Evolutionary conservation across 2,888 invertebrate genomes (phyloP).

Genomic region (Amaurobius ferox): DNA sequence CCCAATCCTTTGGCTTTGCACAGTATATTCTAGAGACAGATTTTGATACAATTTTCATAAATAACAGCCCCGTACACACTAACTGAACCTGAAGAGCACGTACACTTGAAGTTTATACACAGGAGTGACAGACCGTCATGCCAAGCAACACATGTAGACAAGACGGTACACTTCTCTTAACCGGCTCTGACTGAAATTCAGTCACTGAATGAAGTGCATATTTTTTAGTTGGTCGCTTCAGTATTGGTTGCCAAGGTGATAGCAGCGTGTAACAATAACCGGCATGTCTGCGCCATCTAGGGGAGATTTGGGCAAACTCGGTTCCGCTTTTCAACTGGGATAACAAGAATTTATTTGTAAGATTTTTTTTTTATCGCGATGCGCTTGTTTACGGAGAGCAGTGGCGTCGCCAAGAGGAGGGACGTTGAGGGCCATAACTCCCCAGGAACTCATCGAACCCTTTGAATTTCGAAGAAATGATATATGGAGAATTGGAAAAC

Average conservation of each 20-base stretch:
- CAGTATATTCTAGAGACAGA: too few relatives aligned
- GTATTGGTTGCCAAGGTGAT: constrained; percentile 58
- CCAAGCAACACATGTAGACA: neutral
- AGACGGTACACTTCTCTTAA: neutral
- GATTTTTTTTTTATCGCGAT: neutral
- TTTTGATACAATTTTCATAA: neutral
- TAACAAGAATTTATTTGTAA: neutral
- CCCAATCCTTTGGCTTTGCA: too few relatives aligned
- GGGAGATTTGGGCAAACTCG: neutral
- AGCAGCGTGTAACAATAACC: constrained; percentile 27
- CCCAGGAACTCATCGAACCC: too few relatives aligned
- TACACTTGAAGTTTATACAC: neutral
- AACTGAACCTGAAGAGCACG: neutral
- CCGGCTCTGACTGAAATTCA: constrained; percentile 5
- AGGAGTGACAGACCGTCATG: neutral
- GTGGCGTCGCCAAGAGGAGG: too few relatives aligned
- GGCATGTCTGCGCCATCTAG: constrained; percentile 37
- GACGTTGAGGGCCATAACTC: too few relatives aligned
- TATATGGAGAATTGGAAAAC: too few relatives aligned
- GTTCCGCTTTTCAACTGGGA: neutral
- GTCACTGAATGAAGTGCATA: constrained; percentile 22
- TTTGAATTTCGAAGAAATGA: too few relatives aligned
- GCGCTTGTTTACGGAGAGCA: too few relatives aligned
- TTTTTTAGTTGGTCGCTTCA: constrained; percentile 30
- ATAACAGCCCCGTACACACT: neutral